These are phyloP conservation scores for Acanthaster planci DNA, from an alignment of 35 echinoderm and acorn worm genomes.

Conservation along the genomic window DNA sequence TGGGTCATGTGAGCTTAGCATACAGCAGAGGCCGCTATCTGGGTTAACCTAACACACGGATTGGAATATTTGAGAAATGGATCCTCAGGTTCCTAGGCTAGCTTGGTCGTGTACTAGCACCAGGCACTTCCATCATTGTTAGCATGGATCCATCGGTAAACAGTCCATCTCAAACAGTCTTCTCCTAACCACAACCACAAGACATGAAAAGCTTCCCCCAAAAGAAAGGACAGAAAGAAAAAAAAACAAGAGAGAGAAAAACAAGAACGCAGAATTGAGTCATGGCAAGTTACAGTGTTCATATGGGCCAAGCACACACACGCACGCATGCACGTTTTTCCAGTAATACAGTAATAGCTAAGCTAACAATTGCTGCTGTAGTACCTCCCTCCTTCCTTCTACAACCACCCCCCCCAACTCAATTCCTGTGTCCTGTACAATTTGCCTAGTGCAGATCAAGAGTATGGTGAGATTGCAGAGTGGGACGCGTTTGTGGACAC, in stretches of 20 bases:
- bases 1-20: background rate
- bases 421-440: constrained; percentile 16
- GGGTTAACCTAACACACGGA: constrained; percentile 15
- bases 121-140: constrained; percentile 22
- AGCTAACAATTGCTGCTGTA: constrained; percentile 10
- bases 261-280: background rate
- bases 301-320: background rate
- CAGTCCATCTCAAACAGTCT: constrained; percentile 8
- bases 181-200: background rate
- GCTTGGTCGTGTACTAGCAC: background rate
- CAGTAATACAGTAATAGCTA: constrained; percentile 16
- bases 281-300: background rate
- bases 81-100: background rate
- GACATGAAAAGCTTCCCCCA: background rate
- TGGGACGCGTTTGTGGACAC: constrained; percentile 11
- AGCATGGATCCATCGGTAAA: constrained; percentile 1
- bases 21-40: constrained; percentile 4
- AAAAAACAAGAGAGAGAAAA: background rate
- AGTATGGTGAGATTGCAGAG: background rate
- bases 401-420: background rate
- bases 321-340: background rate
- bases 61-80: constrained; percentile 26
- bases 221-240: background rate
- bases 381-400: background rate
- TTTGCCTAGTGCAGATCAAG: constrained; percentile 6